A percentile compares a stretch with the other conserved stretches of the same genome.
phyloP scores from a whole-genome alignment of 2,113 vertebrate species.

The Aleadryas rufinucha region DNA sequence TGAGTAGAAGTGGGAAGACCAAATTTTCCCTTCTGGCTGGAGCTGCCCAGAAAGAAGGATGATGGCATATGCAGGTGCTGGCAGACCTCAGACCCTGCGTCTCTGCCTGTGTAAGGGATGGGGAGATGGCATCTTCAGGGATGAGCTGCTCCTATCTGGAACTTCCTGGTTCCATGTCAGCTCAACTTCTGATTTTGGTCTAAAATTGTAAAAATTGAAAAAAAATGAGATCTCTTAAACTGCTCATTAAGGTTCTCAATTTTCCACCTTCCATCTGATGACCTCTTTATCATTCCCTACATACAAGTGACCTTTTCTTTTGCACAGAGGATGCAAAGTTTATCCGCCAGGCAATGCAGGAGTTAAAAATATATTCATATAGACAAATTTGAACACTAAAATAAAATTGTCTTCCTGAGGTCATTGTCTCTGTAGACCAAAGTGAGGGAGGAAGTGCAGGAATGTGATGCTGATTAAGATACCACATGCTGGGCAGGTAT shows the following conservation, averaged over 20 bases:
- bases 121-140: background rate
- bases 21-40: background rate
- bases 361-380: slow-evolving; percentile 53
- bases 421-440: slow-evolving; percentile 47
- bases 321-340: background rate
- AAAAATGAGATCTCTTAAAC: background rate
- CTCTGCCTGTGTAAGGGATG: background rate
- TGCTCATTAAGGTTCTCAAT: background rate
- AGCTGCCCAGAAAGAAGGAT: background rate
- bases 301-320: background rate
- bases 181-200: background rate
- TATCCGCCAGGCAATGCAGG: background rate
- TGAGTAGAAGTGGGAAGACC: background rate
- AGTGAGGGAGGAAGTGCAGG: slow-evolving; percentile 34
- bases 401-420: slow-evolving; percentile 50
- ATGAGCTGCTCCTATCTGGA: background rate
- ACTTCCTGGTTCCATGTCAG: background rate
- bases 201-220: background rate
- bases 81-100: rapidly evolving
- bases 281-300: background rate
- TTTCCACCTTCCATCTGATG: background rate
- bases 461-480: slow-evolving; percentile 64
- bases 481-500: slow-evolving; percentile 64
- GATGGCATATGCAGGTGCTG: rapidly evolving
- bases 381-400: slow-evolving; percentile 44